A percentile compares a stretch with the other conserved stretches of the same genome.
These are phyloP conservation scores for Cichladusa arquata DNA, from an alignment of 2,113 vertebrate species.

Conservation along the genomic window DNA sequence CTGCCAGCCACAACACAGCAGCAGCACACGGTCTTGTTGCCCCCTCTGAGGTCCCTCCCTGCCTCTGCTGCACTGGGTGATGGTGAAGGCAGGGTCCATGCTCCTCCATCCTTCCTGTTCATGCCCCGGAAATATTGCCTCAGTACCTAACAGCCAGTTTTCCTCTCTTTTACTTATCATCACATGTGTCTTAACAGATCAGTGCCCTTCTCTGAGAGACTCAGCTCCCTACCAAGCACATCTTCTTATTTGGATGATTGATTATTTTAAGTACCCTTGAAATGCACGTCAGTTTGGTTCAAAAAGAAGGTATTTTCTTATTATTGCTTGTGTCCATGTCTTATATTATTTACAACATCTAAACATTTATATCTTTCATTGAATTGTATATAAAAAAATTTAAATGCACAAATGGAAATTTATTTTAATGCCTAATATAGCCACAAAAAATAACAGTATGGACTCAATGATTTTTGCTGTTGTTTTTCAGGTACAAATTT, in stretches of 20 bases:
- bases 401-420: not conserved
- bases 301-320: not conserved
- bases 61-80: rapidly evolving
- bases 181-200: not conserved
- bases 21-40: rapidly evolving
- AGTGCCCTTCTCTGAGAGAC: not conserved
- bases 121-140: not conserved
- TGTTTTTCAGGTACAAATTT: slow-evolving; percentile 49
- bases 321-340: not conserved
- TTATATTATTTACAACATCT: not conserved
- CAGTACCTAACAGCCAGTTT: not conserved
- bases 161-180: not conserved
- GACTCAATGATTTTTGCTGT: not conserved
- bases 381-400: not conserved
- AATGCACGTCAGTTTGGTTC: not conserved
- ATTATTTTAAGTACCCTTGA: slow-evolving; percentile 1
- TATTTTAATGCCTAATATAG: not conserved
- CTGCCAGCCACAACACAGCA: not conserved
- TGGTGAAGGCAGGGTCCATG: not conserved
- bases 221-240: not conserved
- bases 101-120: not conserved
- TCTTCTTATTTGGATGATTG: not conserved
- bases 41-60: not conserved
- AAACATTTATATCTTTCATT: not conserved
- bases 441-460: not conserved